Evolutionary conservation across 2,888 invertebrate species (phyloP).

Genomic region (Agrochola lota): DNA sequence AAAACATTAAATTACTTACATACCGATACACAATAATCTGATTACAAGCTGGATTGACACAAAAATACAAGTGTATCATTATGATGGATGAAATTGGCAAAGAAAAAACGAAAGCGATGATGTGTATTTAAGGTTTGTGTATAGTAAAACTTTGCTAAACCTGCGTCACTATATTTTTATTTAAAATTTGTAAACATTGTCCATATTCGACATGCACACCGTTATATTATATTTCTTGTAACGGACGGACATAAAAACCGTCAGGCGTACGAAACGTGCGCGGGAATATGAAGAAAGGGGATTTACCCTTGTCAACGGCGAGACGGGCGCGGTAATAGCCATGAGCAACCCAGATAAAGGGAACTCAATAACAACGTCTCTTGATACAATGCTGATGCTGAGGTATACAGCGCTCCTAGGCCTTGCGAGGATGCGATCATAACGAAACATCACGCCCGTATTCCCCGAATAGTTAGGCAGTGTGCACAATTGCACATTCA

Average conservation of each 20-base stretch:
- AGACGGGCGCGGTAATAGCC: constrained; percentile 84
- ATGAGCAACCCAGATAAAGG: constrained; percentile 81
- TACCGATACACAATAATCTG: background rate
- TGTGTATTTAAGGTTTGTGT: background rate
- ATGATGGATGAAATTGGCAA: background rate
- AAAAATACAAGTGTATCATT: background rate
- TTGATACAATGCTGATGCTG: constrained; percentile 67
- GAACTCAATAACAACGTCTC: constrained; percentile 75
- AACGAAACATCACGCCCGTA: background rate
- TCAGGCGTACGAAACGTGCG: constrained; percentile 68
- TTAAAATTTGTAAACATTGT: constrained; percentile 57
- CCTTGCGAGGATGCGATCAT: constrained; percentile 7
- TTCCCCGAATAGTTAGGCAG: background rate
- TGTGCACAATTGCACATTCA: background rate
- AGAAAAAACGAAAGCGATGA: background rate
- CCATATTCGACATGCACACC: constrained; percentile 55
- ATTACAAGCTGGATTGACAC: background rate
- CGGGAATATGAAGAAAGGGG: constrained; percentile 86
- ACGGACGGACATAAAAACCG: constrained; percentile 68
- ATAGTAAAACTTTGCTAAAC: background rate
- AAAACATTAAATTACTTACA: background rate
- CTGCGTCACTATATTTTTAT: constrained; percentile 21
- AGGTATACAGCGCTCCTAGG: constrained; percentile 25
- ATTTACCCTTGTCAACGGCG: constrained; percentile 87
- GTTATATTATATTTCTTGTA: constrained; percentile 67